phyloP scores from a whole-genome alignment of 1,140 invertebrate species.

The Micrasema longulum region DNA sequence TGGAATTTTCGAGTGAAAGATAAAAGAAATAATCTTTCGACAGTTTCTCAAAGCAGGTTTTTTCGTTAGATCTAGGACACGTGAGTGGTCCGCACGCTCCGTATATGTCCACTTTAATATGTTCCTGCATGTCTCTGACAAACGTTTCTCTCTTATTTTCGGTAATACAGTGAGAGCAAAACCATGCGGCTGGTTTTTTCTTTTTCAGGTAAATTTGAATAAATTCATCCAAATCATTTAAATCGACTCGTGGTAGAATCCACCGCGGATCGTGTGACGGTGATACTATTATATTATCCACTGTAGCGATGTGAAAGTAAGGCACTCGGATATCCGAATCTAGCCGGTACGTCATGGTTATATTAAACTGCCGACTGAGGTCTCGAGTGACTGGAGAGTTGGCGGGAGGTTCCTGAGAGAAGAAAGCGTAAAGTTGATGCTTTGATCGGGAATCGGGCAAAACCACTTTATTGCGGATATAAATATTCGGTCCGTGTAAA shows the following conservation, averaged over 20 bases:
- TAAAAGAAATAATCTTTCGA: conserved; percentile 73
- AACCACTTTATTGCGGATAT: conserved; percentile 44
- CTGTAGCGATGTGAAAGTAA: conserved; percentile 65
- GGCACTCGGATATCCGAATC: conserved; percentile 74
- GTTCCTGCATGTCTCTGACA: conserved; percentile 67
- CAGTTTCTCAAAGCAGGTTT: conserved; percentile 62
- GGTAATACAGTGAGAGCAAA: conserved; percentile 73
- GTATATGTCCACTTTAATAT: conserved; percentile 75
- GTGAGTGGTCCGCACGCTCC: conserved; percentile 69
- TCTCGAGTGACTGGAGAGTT: conserved; percentile 56
- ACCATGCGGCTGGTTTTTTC: conserved; percentile 67
- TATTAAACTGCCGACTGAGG: conserved; percentile 65
- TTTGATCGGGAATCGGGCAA: conserved; percentile 23
- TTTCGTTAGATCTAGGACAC: conserved; percentile 57
- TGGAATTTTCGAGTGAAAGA: conserved; percentile 73
- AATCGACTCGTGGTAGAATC: no score
- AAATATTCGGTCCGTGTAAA: conserved; percentile 59
- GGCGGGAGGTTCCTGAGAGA: conserved; percentile 55
- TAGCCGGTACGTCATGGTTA: conserved; percentile 72
- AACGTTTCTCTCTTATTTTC: conserved; percentile 68
- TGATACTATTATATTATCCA: conserved; percentile 53
- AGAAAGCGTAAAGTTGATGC: conserved; percentile 47
- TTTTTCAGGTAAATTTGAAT: neutral
- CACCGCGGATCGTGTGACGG: conserved; percentile 47
- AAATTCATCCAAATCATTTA: conserved; percentile 9